phyloP scores from a whole-genome alignment of 2,797 vertebrate species.

The Rhinatrema bivittatum region DNA sequence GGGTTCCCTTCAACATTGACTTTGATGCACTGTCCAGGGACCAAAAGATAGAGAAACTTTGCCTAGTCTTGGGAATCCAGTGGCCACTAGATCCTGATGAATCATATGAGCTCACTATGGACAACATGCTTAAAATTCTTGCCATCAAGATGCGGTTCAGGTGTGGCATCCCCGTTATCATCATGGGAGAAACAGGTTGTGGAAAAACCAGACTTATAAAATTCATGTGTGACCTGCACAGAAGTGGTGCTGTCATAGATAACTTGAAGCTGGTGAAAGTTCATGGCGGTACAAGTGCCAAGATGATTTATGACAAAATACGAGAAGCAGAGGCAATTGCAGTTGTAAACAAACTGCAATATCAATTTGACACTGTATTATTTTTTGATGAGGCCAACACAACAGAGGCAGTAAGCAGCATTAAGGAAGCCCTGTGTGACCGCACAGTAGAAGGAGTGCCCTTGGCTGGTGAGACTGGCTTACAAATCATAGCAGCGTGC shows the following conservation, averaged over 20 bases:
- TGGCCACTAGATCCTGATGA: slow-evolving; percentile 74
- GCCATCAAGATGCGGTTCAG: slow-evolving; percentile 95
- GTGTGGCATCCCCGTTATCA: slow-evolving; percentile 88
- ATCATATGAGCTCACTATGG: slow-evolving; percentile 87
- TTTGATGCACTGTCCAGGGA: slow-evolving; percentile 73
- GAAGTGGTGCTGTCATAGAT: slow-evolving; percentile 48
- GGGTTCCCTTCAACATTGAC: slow-evolving; percentile 81
- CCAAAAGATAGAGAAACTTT: slow-evolving; percentile 78
- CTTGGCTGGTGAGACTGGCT: slow-evolving; percentile 52
- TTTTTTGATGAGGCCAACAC: slow-evolving; percentile 97
- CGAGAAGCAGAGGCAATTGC: slow-evolving; percentile 70
- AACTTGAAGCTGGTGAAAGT: slow-evolving; percentile 93
- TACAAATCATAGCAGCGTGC: slow-evolving; percentile 88
- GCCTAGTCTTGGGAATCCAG: slow-evolving; percentile 75
- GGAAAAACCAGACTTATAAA: slow-evolving; percentile 90
- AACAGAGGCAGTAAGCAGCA: slow-evolving; percentile 83
- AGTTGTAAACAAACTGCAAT: slow-evolving; percentile 51
- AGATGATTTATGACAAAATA: slow-evolving; percentile 73
- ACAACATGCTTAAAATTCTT: slow-evolving; percentile 89
- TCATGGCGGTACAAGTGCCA: slow-evolving; percentile 84
- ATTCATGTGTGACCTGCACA: slow-evolving; percentile 77
- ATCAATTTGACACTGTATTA: slow-evolving; percentile 76
- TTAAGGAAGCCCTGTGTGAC: slow-evolving; percentile 93
- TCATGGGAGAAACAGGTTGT: slow-evolving; percentile 97
- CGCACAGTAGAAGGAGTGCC: slow-evolving; percentile 64